Evolutionary conservation across 2,888 invertebrate genomes (phyloP), one percentile per base, ranked within the genome.

Genomic region (Campoletis raptor): DNA sequence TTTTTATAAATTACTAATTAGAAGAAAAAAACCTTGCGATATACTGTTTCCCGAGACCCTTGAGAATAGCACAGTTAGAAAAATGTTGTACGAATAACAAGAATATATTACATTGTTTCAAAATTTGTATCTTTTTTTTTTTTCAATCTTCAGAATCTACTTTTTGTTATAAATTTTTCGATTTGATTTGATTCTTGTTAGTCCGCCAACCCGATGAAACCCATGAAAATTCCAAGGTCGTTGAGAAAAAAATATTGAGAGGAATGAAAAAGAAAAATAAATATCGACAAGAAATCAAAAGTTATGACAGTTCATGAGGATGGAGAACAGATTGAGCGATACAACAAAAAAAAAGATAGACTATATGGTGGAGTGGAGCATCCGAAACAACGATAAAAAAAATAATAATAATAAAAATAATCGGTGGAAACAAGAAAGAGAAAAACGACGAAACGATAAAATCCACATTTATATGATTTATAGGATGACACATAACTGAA

Each of bases 1-100:
- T 21, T 15, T 36, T 45, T 9, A 61, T 37, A 57, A 72, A 72
- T 48, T 24, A 21, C 21, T 70, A 66, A 67, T 70, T 15, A 40
- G 7, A 0, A 2, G 7, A 37, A n/a, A 42, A 57, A 12, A 57
- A 24, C 12, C 24, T 57, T 12, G 24, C 24, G 12, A 57, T 5
- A 57, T 30, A 30, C 12, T 12, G 12, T 61, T 15, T 61, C 6
- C n/a, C 48, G 5, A 52, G 5, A 7, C 18, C n/a, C 48, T 5
- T 52, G 18, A n/a, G n/a, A 52, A 52, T 52, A 52, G 1, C 15
- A 15, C 30, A 10, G 24, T 24, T 0, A 1, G 5, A 48, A 24
- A 24, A 57, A 24, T 30, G 6, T 24, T 61, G 30, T 15, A 21
- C 10, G 2, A 54, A 18, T 54, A 30, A 30, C 30, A 6, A 10